Base-by-base conservation (phyloP, 1,140 invertebrate genomes). In the Drusus annulatus region DNA sequence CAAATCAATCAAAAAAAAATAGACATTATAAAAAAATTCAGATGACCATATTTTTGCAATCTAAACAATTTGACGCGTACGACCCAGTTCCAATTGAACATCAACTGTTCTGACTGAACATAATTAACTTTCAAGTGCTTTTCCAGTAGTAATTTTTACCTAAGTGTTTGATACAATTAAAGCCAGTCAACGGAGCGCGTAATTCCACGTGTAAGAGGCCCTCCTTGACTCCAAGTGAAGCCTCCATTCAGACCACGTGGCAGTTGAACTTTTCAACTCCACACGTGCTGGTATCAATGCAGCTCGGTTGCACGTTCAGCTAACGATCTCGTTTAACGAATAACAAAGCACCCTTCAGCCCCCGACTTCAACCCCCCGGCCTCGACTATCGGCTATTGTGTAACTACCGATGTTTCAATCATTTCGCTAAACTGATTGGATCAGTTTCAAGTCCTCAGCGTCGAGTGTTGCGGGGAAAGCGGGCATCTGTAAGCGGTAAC, bases 361-460 rank as follows among this genome's bases (percentile, higher is more conserved):
- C 31, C 31, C 31, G 5, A 4, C 8, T 0, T 8, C 31, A 7
- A 36, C 6, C 31, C 31, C 31, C 8, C 31, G 3, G 6, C 31
- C 2, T 36, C 31, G 8, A 36, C 31, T 36, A 36, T 36, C 31
- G 16, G 45, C 45, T 23, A 71, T 71, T 71, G 68, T 71, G 21
- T 51, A 19, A 13, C 45, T 51, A 71, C 68, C 8, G 8, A 21
- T 51, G 68, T 71, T 71, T 51, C 45, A 71, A 71, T 52, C 19
- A 71, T 71, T 71, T 52, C 68, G 23, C 68, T 71, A 71, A 71
- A 71, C 52, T 71, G 68, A 71, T 71, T 71, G 68, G 68, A 71
- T 51, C 31, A 36, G 51, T 71, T 71, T 10, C 36, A 50, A 71
- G 68, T 71, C 45, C 25, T 19, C 25, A 19, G 5, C n/a, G 21